Percentiles rank a stretch among this genome's conserved stretches.
phyloP scores from a whole-genome alignment of 1,140 invertebrate genomes.

The Drosophila ogumai region DNA sequence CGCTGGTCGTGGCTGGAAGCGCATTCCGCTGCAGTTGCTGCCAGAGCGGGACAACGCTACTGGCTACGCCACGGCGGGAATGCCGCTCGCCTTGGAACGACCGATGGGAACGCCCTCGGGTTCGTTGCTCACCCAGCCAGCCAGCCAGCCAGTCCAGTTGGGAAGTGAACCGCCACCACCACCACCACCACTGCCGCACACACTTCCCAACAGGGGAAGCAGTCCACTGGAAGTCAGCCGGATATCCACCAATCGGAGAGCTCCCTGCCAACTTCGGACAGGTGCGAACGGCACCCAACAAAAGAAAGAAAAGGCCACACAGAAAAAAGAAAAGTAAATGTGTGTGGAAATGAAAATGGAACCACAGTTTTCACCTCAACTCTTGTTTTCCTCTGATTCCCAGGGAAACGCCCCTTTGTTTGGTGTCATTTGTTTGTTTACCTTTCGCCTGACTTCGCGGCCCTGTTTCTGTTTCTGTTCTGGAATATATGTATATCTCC shows the following conservation, averaged over 20 bases:
- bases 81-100: conserved; percentile 42
- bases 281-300: conserved; percentile 71
- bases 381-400: conserved; percentile 32
- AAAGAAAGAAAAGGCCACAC: conserved; percentile 71
- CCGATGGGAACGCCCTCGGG: conserved; percentile 54
- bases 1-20: conserved; percentile 15
- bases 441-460: conserved; percentile 52
- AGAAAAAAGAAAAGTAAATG: conserved; percentile 46
- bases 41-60: conserved; percentile 57
- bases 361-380: conserved; percentile 42
- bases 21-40: conserved; percentile 73
- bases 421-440: conserved; percentile 79
- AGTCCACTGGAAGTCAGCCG: conserved; percentile 53
- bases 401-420: conserved; percentile 74
- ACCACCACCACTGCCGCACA: not conserved
- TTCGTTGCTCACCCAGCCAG: conserved; percentile 8
- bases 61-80: conserved; percentile 1
- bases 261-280: conserved; percentile 52
- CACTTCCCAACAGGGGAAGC: conserved; percentile 53
- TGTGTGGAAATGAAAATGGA: conserved; percentile 62
- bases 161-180: conserved; percentile 6
- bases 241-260: conserved; percentile 51
- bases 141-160: conserved; percentile 15
- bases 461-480: conserved; percentile 19
- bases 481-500: conserved; percentile 7